Evolutionary conservation across 1,140 invertebrate species (phyloP).

Genomic region (Ctenoplectra terminalis): DNA sequence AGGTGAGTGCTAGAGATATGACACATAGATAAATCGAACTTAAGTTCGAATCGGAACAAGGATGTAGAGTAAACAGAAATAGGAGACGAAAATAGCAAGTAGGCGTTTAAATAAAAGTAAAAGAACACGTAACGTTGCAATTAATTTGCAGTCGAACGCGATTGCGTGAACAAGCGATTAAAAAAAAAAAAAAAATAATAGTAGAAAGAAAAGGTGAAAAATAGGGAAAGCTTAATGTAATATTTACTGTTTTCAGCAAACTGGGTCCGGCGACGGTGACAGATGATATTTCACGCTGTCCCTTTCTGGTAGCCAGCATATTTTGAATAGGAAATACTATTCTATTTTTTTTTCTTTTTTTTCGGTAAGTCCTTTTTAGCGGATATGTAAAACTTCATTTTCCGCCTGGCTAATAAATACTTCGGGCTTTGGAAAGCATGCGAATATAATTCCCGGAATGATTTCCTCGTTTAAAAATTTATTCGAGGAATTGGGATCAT

Average conservation of each 20-base stretch:
- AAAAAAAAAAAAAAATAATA: constrained; percentile 36
- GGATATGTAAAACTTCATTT: constrained; percentile 40
- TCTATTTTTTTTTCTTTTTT: neutral
- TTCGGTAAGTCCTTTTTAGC: neutral
- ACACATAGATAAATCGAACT: neutral
- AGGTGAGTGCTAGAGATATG: neutral
- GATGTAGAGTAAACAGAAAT: neutral
- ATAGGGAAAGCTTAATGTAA: constrained; percentile 55
- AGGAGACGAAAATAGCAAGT: neutral
- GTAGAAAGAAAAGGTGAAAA: constrained; percentile 34
- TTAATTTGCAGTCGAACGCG: constrained; percentile 13
- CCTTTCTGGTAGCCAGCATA: constrained; percentile 29
- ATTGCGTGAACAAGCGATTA: constrained; percentile 36
- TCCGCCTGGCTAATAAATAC: constrained; percentile 73
- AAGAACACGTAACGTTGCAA: no score
- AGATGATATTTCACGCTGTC: constrained; percentile 58
- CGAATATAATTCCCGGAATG: constrained; percentile 2
- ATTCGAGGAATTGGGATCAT: neutral
- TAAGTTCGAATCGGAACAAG: constrained; percentile 12
- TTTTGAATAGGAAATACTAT: constrained; percentile 24
- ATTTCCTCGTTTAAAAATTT: neutral
- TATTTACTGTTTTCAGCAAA: constrained; percentile 70
- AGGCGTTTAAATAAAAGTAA: neutral
- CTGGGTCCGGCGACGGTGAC: constrained; percentile 73
- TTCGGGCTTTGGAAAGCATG: constrained; percentile 42